phyloP scores from a whole-genome alignment of 92 coral and sea anemone genomes.

The Porites divaricata region DNA sequence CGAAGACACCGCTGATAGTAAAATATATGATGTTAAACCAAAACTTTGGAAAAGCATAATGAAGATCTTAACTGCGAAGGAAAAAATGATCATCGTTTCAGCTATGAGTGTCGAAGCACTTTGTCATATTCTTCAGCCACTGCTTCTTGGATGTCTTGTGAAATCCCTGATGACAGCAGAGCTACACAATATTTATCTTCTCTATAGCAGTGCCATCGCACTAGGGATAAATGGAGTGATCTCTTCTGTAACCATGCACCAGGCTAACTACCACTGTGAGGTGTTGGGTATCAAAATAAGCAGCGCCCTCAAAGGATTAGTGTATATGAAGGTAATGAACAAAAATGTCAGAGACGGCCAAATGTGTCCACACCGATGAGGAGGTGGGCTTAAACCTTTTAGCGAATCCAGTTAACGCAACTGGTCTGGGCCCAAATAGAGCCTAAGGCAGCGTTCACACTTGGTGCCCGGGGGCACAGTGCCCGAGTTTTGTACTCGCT shows the following conservation, averaged over 20 bases:
- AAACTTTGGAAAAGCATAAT: background rate
- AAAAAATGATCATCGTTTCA: background rate
- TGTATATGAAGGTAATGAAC: constrained; percentile 11
- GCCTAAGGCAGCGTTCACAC: too few species aligned
- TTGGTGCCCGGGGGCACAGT: too few species aligned
- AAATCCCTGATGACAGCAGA: background rate
- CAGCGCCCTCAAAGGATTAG: constrained; percentile 24
- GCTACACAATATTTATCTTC: background rate
- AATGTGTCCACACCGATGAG: background rate
- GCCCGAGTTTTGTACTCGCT: too few species aligned
- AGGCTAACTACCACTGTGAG: background rate
- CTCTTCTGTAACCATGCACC: background rate
- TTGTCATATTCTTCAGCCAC: background rate
- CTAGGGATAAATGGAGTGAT: background rate
- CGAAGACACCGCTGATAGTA: background rate
- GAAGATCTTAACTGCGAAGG: background rate
- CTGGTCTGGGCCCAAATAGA: background rate
- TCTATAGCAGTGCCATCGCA: background rate
- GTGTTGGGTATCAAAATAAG: background rate
- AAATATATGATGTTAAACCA: background rate
- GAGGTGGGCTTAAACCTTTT: too few species aligned
- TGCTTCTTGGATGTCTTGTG: background rate
- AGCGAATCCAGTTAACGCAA: too few species aligned
- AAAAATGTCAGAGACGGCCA: background rate
- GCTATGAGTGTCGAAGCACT: background rate